Conservation (phyloP, 1,140 invertebrate species). For the Nilaparvata lugens region DNA sequence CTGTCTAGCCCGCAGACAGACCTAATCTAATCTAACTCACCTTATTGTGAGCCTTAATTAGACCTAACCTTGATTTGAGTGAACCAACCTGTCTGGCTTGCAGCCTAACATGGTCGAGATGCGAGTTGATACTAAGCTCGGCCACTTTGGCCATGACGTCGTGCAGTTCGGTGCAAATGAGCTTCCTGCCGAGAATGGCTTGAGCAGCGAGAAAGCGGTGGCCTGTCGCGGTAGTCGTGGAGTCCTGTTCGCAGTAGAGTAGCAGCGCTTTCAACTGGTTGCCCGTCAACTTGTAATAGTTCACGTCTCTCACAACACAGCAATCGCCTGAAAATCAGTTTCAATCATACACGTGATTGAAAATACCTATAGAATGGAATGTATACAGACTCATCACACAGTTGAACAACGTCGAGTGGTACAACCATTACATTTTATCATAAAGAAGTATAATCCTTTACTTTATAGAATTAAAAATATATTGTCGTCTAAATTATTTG, state of each 20-base stretch:
- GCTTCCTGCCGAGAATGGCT: conserved; percentile 70
- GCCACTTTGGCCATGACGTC: conserved; percentile 74
- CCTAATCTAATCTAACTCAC: too few relatives aligned
- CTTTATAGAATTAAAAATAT: too few relatives aligned
- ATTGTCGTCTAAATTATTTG: too few relatives aligned
- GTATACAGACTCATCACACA: too few relatives aligned
- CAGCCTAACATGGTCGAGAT: conserved; percentile 59
- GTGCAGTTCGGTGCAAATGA: conserved; percentile 63
- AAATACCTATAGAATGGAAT: too few relatives aligned
- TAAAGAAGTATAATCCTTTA: too few relatives aligned
- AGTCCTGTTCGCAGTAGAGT: conserved; percentile 85
- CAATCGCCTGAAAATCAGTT: conserved; percentile 61
- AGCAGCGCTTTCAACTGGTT: conserved; percentile 77
- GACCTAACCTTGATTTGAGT: too few relatives aligned
- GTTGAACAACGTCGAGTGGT: too few relatives aligned
- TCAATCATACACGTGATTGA: too few relatives aligned
- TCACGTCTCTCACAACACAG: conserved; percentile 68
- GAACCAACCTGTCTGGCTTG: conserved; percentile 38
- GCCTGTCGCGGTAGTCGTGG: conserved; percentile 70
- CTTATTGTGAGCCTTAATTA: too few relatives aligned
- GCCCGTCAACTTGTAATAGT: conserved; percentile 53
- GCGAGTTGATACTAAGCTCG: conserved; percentile 69
- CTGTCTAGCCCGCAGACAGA: too few relatives aligned
- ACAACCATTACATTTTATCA: too few relatives aligned
- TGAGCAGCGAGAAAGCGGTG: conserved; percentile 78